Conservation (phyloP, 2,113 vertebrate species). For the Bothrops jararaca region DNA sequence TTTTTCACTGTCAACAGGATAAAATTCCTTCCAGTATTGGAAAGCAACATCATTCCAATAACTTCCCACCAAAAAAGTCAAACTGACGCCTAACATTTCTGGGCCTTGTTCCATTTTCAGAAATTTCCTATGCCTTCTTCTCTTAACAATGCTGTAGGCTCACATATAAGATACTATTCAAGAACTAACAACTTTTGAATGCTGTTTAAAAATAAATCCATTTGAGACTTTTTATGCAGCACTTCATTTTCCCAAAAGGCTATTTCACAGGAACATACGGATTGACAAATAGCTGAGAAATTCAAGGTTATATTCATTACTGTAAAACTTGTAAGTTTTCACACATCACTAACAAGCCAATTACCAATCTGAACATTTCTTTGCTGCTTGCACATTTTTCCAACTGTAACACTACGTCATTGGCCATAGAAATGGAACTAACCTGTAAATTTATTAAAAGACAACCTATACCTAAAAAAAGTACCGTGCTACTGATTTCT, state of each 20-base stretch:
- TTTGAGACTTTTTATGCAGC: not conserved
- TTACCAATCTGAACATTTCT: slow-evolving; percentile 17
- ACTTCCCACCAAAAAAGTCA: not conserved
- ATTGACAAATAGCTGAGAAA: slow-evolving; percentile 32
- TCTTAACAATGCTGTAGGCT: not conserved
- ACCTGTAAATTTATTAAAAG: not conserved
- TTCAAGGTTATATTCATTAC: slow-evolving; percentile 15
- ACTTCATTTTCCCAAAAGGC: not conserved
- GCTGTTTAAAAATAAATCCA: slow-evolving; percentile 18
- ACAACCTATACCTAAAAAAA: not conserved
- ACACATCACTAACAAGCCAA: slow-evolving; percentile 31
- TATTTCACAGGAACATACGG: slow-evolving; percentile 23
- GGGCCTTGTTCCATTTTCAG: not conserved
- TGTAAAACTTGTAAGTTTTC: slow-evolving; percentile 36
- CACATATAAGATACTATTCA: not conserved
- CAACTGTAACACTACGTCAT: not conserved
- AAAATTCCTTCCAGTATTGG: not conserved
- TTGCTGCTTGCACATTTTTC: not conserved
- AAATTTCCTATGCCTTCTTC: not conserved
- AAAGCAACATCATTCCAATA: not conserved
- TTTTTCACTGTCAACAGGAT: not conserved
- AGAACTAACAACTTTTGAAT: not conserved
- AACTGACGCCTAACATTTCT: not conserved
- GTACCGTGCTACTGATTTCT: not conserved
- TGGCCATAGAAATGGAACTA: not conserved